A percentile compares a stretch with the other conserved stretches of the same genome.
Conservation (phyloP, 2,888 invertebrate genomes). For the Lithophane semibrunnea region DNA sequence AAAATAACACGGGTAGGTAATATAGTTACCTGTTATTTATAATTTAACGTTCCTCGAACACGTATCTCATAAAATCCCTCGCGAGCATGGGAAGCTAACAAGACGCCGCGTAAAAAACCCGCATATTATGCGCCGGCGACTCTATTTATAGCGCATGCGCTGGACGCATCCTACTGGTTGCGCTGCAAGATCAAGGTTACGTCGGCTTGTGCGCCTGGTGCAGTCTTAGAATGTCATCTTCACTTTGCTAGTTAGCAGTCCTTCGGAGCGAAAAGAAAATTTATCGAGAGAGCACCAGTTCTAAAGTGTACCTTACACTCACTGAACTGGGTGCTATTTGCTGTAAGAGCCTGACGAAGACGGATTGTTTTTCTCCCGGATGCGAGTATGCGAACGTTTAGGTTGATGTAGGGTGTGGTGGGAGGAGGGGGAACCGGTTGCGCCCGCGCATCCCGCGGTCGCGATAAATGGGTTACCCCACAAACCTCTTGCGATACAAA, state of each 20-base stretch:
- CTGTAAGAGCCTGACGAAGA: conserved; percentile 57
- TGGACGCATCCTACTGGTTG: conserved; percentile 88
- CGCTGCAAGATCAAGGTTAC: conserved; percentile 89
- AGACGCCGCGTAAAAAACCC: conserved; percentile 82
- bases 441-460: conserved; percentile 77
- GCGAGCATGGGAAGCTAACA: conserved; percentile 83
- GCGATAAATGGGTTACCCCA: conserved; percentile 89
- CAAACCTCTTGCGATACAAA: conserved; percentile 89
- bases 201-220: conserved; percentile 73
- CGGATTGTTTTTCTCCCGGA: conserved; percentile 81
- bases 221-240: conserved; percentile 79
- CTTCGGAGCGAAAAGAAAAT: conserved; percentile 73
- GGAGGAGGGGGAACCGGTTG: conserved; percentile 81
- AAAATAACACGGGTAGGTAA: conserved; percentile 56
- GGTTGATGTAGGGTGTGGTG: conserved; percentile 64
- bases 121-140: conserved; percentile 83
- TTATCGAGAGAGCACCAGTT: conserved; percentile 55
- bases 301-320: conserved; percentile 70
- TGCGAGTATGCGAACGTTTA: conserved; percentile 81
- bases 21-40: conserved; percentile 76
- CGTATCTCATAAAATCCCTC: conserved; percentile 78
- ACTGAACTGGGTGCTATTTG: conserved; percentile 63
- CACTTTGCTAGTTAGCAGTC: conserved; percentile 77
- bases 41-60: conserved; percentile 81
- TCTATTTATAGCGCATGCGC: conserved; percentile 86